These are phyloP conservation scores for Lithodes maja DNA, from an alignment of 2,888 invertebrate species.

Conservation along the genomic window DNA sequence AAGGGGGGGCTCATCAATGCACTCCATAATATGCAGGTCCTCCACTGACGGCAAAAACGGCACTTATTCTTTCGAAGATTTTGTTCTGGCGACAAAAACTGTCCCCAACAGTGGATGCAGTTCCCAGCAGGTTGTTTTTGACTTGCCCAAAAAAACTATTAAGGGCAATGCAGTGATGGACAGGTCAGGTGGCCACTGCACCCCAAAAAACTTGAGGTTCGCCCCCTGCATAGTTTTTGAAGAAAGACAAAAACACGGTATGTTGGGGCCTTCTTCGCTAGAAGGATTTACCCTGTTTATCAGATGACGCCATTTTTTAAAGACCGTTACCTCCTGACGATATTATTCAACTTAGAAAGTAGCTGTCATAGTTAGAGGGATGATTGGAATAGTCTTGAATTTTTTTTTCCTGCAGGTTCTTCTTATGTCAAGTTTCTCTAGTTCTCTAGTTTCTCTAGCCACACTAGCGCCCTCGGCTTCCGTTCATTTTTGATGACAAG, in stretches of 20 bases:
- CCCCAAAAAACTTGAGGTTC: slow-evolving; percentile 23
- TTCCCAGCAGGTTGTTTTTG: slow-evolving; percentile 56
- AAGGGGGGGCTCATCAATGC: slow-evolving; percentile 11
- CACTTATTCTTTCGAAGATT: slow-evolving; percentile 14
- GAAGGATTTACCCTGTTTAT: neutral
- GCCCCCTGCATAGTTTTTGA: slow-evolving; percentile 38
- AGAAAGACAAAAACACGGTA: slow-evolving; percentile 42
- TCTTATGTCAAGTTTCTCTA: too few relatives aligned
- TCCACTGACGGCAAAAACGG: neutral
- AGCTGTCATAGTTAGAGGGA: too few relatives aligned
- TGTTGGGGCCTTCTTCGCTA: slow-evolving; percentile 24
- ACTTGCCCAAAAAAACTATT: slow-evolving; percentile 36
- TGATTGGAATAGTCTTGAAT: too few relatives aligned
- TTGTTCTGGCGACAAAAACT: slow-evolving; percentile 11
- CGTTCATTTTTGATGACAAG: too few relatives aligned
- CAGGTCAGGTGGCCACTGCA: slow-evolving; percentile 47
- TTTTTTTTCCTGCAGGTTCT: too few relatives aligned
- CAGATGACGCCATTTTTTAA: too few relatives aligned
- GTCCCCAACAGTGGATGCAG: slow-evolving; percentile 12
- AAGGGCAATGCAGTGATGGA: slow-evolving; percentile 40
- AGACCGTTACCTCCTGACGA: too few relatives aligned
- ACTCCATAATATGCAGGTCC: slow-evolving; percentile 28
- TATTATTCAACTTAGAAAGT: too few relatives aligned
- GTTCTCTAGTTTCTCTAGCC: too few relatives aligned
- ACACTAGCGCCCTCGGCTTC: too few relatives aligned